phyloP scores from a whole-genome alignment of 92 coral and sea anemone species.

The Nematostella vectensis region DNA sequence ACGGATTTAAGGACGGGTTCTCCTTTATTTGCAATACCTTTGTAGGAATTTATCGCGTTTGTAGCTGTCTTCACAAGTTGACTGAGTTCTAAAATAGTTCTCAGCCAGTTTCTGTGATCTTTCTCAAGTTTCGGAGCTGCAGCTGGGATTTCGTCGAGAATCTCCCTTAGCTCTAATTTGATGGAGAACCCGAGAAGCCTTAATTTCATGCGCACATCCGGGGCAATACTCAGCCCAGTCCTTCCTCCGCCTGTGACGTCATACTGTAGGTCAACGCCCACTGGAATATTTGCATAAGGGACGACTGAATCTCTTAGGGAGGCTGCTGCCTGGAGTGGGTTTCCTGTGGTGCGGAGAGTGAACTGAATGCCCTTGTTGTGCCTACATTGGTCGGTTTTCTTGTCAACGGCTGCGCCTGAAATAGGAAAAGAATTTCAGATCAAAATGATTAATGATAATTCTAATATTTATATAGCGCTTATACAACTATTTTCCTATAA shows the following conservation, averaged over 20 bases:
- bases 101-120: not conserved
- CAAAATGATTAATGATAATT: too few relatives aligned
- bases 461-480: too few relatives aligned
- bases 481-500: too few relatives aligned
- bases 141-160: constrained; percentile 1
- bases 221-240: constrained; percentile 21
- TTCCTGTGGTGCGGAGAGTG: constrained; percentile 5
- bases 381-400: not conserved
- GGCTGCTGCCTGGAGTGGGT: constrained; percentile 15
- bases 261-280: constrained; percentile 20
- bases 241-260: constrained; percentile 37
- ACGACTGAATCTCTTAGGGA: constrained; percentile 3
- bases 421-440: too few relatives aligned
- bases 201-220: constrained; percentile 5
- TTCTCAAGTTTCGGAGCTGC: constrained; percentile 7
- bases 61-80: not conserved
- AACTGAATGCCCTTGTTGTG: constrained; percentile 6
- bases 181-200: constrained; percentile 17
- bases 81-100: constrained; percentile 4
- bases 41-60: not conserved
- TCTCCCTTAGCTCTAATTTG: not conserved
- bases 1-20: not conserved
- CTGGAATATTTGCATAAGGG: constrained; percentile 15
- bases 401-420: too few relatives aligned
- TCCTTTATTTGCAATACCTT: not conserved